Percentiles rank a stretch among this genome's conserved stretches.
Conservation (phyloP, 2,797 vertebrate genomes). For the Rhinella marina region DNA sequence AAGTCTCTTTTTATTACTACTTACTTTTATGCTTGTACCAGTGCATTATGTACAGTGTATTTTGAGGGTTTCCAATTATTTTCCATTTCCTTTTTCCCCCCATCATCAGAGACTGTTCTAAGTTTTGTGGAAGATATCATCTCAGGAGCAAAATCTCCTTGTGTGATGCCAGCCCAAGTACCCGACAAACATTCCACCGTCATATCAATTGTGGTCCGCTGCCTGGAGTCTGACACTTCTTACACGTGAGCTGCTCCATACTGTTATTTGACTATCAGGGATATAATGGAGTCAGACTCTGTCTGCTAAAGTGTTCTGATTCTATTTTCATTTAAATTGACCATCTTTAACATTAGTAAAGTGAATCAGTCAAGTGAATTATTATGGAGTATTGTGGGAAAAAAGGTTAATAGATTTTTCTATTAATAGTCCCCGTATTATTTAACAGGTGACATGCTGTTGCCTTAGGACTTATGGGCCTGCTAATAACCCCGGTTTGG, state of each 20-base stretch:
- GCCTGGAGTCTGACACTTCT: conserved; percentile 92
- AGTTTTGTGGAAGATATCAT: conserved; percentile 98
- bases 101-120: conserved; percentile 85
- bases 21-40: neutral
- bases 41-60: neutral
- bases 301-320: conserved; percentile 31
- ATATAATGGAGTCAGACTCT: conserved; percentile 45
- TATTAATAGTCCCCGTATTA: conserved; percentile 47
- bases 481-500: conserved; percentile 41
- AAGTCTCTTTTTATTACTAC: neutral
- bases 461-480: conserved; percentile 43
- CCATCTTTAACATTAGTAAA: conserved; percentile 50
- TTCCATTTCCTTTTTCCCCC: neutral
- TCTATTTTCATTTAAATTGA: conserved; percentile 52
- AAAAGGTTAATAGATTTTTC: conserved; percentile 55
- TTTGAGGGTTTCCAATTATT: neutral
- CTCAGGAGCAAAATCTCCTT: conserved; percentile 96
- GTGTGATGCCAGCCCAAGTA: conserved; percentile 93
- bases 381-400: neutral
- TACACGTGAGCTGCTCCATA: conserved; percentile 84
- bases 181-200: conserved; percentile 87
- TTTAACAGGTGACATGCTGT: conserved; percentile 49
- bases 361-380: conserved; percentile 44
- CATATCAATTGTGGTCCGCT: conserved; percentile 92
- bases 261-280: conserved; percentile 22